Conservation (phyloP, 1,140 invertebrate genomes). For the Brachionus plicatilis region DNA sequence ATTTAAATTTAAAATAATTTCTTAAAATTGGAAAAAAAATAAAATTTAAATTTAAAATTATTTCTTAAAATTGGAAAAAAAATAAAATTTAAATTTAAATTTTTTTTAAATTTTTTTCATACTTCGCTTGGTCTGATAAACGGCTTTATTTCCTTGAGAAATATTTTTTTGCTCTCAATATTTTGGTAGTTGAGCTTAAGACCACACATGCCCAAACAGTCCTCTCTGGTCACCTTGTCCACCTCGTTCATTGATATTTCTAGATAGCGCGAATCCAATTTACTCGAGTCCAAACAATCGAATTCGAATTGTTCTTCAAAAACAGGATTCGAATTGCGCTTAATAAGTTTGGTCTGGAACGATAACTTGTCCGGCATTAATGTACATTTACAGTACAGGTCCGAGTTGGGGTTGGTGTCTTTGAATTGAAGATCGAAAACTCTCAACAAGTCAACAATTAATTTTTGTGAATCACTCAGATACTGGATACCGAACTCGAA, state of each 20-base stretch:
- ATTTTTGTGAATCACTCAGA: slow-evolving; percentile 29
- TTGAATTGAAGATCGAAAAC: slow-evolving; percentile 34
- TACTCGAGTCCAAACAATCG: slow-evolving; percentile 45
- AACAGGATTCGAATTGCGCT: slow-evolving; percentile 63
- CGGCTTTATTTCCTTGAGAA: slow-evolving; percentile 50
- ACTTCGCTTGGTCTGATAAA: slow-evolving; percentile 48
- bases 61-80: no score
- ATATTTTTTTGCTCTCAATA: slow-evolving; percentile 46
- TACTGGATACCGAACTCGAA: slow-evolving; percentile 30
- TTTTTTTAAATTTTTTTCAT: not conserved
- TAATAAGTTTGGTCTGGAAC: slow-evolving; percentile 57
- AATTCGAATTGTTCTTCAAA: slow-evolving; percentile 56
- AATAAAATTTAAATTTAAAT: not conserved
- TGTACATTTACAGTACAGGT: slow-evolving; percentile 14
- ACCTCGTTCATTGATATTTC: slow-evolving; percentile 51
- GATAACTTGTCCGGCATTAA: slow-evolving; percentile 28
- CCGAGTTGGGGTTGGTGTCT: not conserved
- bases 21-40: no score
- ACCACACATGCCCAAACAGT: slow-evolving; percentile 50
- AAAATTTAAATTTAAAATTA: not conserved
- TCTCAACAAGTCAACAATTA: slow-evolving; percentile 8
- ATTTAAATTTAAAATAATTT: not conserved
- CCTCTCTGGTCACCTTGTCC: slow-evolving; percentile 51
- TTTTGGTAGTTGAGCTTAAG: slow-evolving; percentile 48
- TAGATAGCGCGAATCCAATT: slow-evolving; percentile 45